Conservation (phyloP, 2,797 vertebrate species). For the Malacoraja senta region DNA sequence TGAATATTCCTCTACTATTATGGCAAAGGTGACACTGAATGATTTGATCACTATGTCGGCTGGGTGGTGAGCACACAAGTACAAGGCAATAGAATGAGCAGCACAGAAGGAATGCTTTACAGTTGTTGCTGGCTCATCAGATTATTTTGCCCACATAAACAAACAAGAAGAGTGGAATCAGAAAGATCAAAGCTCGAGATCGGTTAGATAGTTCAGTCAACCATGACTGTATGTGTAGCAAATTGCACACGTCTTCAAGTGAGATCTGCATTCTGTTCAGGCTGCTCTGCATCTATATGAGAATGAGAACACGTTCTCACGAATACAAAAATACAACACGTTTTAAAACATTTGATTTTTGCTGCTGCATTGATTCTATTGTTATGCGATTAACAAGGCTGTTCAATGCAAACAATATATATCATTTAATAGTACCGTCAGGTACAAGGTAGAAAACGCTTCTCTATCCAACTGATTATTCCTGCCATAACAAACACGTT, state of each 20-base stretch:
- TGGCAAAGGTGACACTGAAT: background rate
- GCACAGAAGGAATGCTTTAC: background rate
- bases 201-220: background rate
- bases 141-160: background rate
- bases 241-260: background rate
- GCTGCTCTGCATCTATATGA: background rate
- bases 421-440: background rate
- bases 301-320: background rate
- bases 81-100: background rate
- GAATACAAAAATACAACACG: background rate
- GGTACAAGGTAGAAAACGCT: background rate
- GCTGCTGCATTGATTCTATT: background rate
- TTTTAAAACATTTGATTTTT: background rate
- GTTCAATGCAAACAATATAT: background rate
- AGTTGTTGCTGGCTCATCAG: background rate
- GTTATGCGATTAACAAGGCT: too few species aligned
- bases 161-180: background rate
- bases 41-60: background rate
- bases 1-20: too few species aligned
- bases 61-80: background rate
- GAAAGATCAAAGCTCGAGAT: background rate
- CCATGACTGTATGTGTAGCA: background rate
- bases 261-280: background rate
- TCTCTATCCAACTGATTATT: background rate
- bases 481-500: background rate